Evolutionary conservation across 2,888 invertebrate genomes (phyloP).

Genomic region (Salpingus planirostris): DNA sequence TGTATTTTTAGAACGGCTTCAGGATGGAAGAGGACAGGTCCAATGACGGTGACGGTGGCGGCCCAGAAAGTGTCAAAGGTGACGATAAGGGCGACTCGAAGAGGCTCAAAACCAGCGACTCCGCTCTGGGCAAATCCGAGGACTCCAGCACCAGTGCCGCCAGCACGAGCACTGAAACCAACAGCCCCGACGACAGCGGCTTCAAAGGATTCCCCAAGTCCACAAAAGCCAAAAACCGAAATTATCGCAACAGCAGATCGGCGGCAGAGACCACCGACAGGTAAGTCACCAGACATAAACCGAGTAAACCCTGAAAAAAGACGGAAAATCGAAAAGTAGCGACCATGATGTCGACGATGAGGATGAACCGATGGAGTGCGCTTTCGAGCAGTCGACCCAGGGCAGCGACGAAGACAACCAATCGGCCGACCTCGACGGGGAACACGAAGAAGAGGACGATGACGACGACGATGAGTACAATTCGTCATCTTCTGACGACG

Average conservation of each 20-base stretch:
- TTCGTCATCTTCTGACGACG: conserved; percentile 11
- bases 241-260: conserved; percentile 27
- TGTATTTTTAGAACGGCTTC: conserved; percentile 25
- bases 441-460: conserved; percentile 15
- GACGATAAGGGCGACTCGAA: conserved; percentile 20
- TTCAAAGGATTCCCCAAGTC: conserved; percentile 20
- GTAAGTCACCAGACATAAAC: too few relatives aligned
- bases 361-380: too few relatives aligned
- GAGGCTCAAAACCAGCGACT: conserved; percentile 29
- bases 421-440: conserved; percentile 10
- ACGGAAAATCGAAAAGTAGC: too few relatives aligned
- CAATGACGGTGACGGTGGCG: conserved; percentile 19
- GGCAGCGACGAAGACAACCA: conserved; percentile 3
- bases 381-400: too few relatives aligned
- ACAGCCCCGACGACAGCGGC: neutral
- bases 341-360: too few relatives aligned
- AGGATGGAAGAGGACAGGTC: conserved; percentile 28
- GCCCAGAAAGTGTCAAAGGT: conserved; percentile 9
- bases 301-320: too few relatives aligned
- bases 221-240: conserved; percentile 24
- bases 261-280: too few relatives aligned
- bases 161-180: conserved; percentile 24
- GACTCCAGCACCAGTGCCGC: conserved; percentile 26
- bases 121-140: conserved; percentile 17
- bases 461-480: conserved; percentile 4